phyloP scores from a whole-genome alignment of 2,797 vertebrate species.

The Decapterus maruadsi region DNA sequence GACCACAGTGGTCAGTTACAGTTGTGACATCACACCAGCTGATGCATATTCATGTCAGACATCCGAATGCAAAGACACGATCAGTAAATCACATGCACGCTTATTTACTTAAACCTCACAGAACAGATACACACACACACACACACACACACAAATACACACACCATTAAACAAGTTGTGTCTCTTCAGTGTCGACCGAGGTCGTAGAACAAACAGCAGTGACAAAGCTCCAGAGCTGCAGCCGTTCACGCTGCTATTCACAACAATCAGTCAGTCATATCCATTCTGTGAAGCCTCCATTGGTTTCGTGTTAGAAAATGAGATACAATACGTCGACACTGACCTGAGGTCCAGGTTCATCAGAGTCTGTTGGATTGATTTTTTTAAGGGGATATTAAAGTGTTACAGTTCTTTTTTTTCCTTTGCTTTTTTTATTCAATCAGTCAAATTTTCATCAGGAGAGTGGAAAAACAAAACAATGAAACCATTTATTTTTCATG shows the following conservation, averaged over 20 bases:
- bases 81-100: neutral
- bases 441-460: constrained; percentile 1
- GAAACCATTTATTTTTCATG: constrained; percentile 21
- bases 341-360: constrained; percentile 37
- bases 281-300: constrained; percentile 16
- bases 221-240: constrained; percentile 3
- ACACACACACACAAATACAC: too few species aligned
- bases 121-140: neutral
- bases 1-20: neutral
- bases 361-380: constrained; percentile 8
- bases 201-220: neutral
- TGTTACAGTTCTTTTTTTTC: constrained; percentile 3
- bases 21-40: constrained; percentile 23
- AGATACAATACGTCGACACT: constrained; percentile 20
- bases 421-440: too few species aligned
- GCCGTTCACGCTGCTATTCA: constrained; percentile 43
- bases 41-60: constrained; percentile 70
- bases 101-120: neutral
- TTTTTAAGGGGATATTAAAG: constrained; percentile 34
- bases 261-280: neutral
- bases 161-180: constrained; percentile 10
- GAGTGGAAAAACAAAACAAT: neutral
- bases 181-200: constrained; percentile 19
- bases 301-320: constrained; percentile 19
- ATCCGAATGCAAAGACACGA: constrained; percentile 67